Base-by-base conservation (phyloP, 1,140 invertebrate species). In the Teleogryllus occipitalis region DNA sequence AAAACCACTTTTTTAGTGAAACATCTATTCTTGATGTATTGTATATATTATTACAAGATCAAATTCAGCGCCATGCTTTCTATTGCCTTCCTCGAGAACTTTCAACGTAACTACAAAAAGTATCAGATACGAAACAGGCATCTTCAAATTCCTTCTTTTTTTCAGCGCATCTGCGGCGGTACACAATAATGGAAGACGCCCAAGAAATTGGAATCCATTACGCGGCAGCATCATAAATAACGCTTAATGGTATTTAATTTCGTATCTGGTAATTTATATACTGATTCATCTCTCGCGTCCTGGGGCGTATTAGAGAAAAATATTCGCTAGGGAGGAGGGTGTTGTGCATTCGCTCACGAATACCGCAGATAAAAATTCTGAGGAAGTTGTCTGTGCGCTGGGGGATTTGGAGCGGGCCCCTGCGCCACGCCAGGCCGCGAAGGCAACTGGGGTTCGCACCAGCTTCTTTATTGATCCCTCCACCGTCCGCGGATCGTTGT, bases 231-330 rank as follows among this genome's bases (percentile, higher is more conserved):
- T 65, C 54, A 65, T 65, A 65, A 65, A 65, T 65, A 14, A 65
- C 54, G 54, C 54, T 14, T 65, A 65, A 65, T 65, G 54, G 54
- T 65, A 65, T 65, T 65, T 65, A 65, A 65, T 65, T 65, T 65
- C 54, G 54, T 65, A 65, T 65, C 54, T 65, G 54, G 54, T 65
- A 65, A 65, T 65, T 65, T 65, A 65, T 65, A 65, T 65, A 65
- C 54, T 65, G 54, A 65, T 65, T 18, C 54, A 65, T 65, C 54
- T 65, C 54, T 10, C 54, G 54, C 54, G 54, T 65, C 54, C 54
- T 65, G 54, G 54, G 54, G 54, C 54, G 54, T 65, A 65, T 65
- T 65, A 65, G 54, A 65, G 54, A 39, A 39, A 39, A 39, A 39
- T 39, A 39, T 39, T 39, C 27, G 27, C 27, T 39, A 5, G 27